These are phyloP conservation scores for Schizopygopsis malacanthus DNA, from an alignment of 2,797 vertebrate genomes.

Conservation along the genomic window DNA sequence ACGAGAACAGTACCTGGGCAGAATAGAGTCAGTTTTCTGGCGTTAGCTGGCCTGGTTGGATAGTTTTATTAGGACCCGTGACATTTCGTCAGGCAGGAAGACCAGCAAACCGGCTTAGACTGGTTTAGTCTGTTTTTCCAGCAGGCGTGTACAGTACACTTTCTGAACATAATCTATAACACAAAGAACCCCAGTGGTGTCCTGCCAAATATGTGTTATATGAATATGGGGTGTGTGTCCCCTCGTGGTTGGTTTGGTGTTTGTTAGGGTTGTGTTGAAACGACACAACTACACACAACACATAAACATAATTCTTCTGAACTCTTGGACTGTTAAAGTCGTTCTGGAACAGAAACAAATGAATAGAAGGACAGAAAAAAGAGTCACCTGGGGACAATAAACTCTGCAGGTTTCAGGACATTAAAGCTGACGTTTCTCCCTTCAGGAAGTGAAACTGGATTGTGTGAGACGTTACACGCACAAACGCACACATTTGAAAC, in stretches of 20 bases:
- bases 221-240: constrained; percentile 10
- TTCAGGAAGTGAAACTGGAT: not conserved
- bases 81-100: not conserved
- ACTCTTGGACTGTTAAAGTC: constrained; percentile 36
- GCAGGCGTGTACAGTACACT: not conserved
- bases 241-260: not conserved
- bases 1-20: not conserved
- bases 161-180: constrained; percentile 15
- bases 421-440: constrained; percentile 27
- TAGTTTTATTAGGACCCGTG: not conserved
- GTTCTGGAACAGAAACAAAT: constrained; percentile 26
- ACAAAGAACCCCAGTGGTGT: constrained; percentile 9
- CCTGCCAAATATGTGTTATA: constrained; percentile 7
- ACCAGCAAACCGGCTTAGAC: not conserved
- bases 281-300: constrained; percentile 46
- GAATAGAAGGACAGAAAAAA: constrained; percentile 23
- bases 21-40: not conserved
- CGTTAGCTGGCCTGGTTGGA: not conserved
- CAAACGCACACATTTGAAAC: constrained; percentile 14
- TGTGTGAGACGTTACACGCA: constrained; percentile 8
- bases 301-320: constrained; percentile 23
- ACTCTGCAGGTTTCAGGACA: constrained; percentile 30
- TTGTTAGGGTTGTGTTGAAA: not conserved
- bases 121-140: not conserved
- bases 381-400: constrained; percentile 29